These are phyloP conservation scores for Cryptotis parvus DNA, from an alignment of 2,113 vertebrate genomes.

Conservation along the genomic window DNA sequence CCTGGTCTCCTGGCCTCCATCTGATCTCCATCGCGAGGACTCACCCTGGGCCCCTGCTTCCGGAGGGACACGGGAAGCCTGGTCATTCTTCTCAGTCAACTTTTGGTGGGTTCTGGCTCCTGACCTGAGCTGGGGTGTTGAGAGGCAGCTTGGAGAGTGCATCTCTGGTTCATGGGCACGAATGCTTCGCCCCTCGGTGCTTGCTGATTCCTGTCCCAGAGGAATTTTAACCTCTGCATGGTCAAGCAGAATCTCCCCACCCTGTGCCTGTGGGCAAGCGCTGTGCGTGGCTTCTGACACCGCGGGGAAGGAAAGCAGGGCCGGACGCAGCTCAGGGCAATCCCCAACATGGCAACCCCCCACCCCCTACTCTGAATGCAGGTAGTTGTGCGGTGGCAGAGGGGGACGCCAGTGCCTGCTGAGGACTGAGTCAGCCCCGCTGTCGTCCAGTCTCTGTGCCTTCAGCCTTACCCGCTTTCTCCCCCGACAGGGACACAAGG, in stretches of 20 bases:
- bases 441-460: background rate
- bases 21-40: background rate
- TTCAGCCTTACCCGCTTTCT: conserved; percentile 20
- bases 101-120: background rate
- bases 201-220: background rate
- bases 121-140: background rate
- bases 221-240: background rate
- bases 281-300: background rate
- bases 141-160: background rate
- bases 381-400: no score
- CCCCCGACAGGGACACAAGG: conserved; percentile 93
- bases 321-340: background rate
- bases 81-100: background rate
- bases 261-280: background rate
- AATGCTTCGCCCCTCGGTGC: background rate
- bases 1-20: background rate
- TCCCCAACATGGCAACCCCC: no score
- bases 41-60: background rate
- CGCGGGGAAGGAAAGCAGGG: background rate
- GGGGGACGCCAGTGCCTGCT: rapidly evolving
- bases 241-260: background rate
- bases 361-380: background rate
- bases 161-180: rapidly evolving
- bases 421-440: background rate
- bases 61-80: background rate